Evolutionary conservation across 2,113 vertebrate genomes (phyloP).

Genomic region (Hippocampus guttulatus): DNA sequence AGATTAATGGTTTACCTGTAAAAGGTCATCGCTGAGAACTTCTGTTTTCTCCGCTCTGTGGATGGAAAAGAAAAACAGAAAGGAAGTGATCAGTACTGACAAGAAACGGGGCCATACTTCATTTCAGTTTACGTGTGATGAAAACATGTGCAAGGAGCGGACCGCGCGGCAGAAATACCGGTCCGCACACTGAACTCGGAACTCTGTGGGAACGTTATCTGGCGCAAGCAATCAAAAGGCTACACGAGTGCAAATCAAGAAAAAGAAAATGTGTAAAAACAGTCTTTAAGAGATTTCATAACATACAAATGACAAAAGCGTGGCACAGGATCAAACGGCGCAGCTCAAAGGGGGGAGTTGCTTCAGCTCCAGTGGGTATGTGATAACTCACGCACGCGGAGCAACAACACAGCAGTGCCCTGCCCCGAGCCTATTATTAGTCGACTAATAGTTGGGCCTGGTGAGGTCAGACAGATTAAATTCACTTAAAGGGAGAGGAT

Average conservation of each 20-base stretch:
- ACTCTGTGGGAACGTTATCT: conserved; percentile 19
- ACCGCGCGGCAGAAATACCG: conserved; percentile 12
- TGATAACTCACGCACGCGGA: conserved; percentile 8
- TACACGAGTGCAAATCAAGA: not conserved
- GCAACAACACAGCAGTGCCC: conserved; percentile 16
- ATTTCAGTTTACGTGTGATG: not conserved
- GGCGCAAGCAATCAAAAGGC: not conserved
- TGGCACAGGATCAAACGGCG: not conserved
- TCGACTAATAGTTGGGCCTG: conserved; percentile 58
- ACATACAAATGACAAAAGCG: not conserved
- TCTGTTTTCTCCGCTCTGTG: conserved; percentile 97
- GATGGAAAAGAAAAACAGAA: conserved; percentile 59
- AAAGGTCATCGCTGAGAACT: conserved; percentile 95
- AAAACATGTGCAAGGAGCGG: conserved; percentile 15
- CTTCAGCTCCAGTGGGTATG: conserved; percentile 19
- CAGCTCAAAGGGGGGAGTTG: not conserved
- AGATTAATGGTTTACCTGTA: conserved; percentile 83
- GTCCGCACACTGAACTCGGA: conserved; percentile 14
- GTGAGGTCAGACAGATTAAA: conserved; percentile 67
- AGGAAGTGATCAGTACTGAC: conserved; percentile 33
- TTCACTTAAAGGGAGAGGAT: conserved; percentile 58
- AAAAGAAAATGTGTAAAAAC: not conserved
- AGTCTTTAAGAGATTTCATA: not conserved
- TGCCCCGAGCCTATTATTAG: conserved; percentile 67
- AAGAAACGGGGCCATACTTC: not conserved